phyloP scores from a whole-genome alignment of 2,888 invertebrate genomes.

The Gonocerus acuteangulatus region DNA sequence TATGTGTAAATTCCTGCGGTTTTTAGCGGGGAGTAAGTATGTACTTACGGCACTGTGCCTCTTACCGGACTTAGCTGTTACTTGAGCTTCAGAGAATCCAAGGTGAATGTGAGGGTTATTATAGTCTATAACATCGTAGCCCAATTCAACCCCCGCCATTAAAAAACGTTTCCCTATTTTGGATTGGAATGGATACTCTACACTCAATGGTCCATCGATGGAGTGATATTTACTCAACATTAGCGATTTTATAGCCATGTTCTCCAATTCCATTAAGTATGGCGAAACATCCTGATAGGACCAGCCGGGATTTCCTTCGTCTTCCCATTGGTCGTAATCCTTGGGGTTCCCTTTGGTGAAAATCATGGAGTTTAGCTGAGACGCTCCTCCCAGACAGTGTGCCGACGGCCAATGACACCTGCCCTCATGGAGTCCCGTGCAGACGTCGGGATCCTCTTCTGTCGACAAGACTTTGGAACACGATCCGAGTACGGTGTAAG shows the following conservation, averaged over 20 bases:
- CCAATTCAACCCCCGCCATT: conserved; percentile 59
- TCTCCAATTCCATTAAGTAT: conserved; percentile 38
- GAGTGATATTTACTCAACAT: conserved; percentile 52
- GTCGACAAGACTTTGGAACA: conserved; percentile 71
- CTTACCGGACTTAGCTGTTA: conserved; percentile 30
- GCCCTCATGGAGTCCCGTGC: conserved; percentile 45
- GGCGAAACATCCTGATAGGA: conserved; percentile 39
- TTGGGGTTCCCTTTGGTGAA: conserved; percentile 44
- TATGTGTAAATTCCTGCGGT: conserved; percentile 50
- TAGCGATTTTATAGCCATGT: conserved; percentile 35
- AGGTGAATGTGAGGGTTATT: conserved; percentile 35
- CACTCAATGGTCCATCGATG: conserved; percentile 57
- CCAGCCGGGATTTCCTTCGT: conserved; percentile 38
- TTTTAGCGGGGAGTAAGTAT: conserved; percentile 34
- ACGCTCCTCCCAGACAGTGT: conserved; percentile 54
- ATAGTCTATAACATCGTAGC: conserved; percentile 58
- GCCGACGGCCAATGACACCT: conserved; percentile 66
- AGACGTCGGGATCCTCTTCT: conserved; percentile 51
- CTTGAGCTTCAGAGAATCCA: conserved; percentile 35
- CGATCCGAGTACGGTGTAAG: conserved; percentile 49
- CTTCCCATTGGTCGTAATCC: conserved; percentile 45
- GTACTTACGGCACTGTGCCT: conserved; percentile 36
- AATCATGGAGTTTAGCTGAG: conserved; percentile 45
- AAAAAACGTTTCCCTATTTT: conserved; percentile 57
- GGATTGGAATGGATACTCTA: conserved; percentile 57